phyloP scores from a whole-genome alignment of 30 jellyfish, hydroid and myxozoan genomes.

The Phacellophora camtschatica region DNA sequence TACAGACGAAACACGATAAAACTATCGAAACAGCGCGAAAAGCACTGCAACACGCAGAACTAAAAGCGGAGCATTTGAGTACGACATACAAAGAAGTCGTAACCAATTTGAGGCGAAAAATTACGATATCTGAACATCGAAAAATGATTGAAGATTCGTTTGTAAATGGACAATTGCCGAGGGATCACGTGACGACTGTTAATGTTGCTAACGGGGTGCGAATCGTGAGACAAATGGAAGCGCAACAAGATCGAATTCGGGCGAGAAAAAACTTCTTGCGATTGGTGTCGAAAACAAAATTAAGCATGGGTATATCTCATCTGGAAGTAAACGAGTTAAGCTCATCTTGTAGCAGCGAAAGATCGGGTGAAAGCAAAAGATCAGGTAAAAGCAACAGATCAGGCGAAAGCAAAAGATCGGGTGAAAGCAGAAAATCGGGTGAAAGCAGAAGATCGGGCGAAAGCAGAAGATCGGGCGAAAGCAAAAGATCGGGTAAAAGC shows the following conservation, averaged over 20 bases:
- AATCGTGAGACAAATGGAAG: conserved; percentile 47
- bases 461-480: no score
- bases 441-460: no score
- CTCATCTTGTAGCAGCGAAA: no score
- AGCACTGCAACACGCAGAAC: conserved; percentile 32
- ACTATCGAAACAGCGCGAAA: conserved; percentile 42
- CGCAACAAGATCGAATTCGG: conserved; percentile 35
- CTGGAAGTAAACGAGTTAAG: no score
- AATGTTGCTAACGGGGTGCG: conserved; percentile 34
- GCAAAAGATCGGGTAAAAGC: no score
- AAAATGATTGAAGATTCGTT: conserved; percentile 36
- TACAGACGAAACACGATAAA: conserved; percentile 10
- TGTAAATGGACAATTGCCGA: neutral
- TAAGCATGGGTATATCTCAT: no score
- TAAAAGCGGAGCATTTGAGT: conserved; percentile 25
- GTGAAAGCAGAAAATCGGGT: no score
- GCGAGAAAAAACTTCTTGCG: conserved; percentile 27
- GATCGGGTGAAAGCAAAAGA: no score
- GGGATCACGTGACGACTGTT: neutral
- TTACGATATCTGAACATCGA: conserved; percentile 50
- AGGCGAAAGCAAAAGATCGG: no score
- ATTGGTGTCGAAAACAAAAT: no score
- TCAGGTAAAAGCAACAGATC: no score
- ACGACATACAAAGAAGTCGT: conserved; percentile 28
- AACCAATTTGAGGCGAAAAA: conserved; percentile 23